Conservation (phyloP, 2,113 vertebrate genomes). For the Menidia beryllina region DNA sequence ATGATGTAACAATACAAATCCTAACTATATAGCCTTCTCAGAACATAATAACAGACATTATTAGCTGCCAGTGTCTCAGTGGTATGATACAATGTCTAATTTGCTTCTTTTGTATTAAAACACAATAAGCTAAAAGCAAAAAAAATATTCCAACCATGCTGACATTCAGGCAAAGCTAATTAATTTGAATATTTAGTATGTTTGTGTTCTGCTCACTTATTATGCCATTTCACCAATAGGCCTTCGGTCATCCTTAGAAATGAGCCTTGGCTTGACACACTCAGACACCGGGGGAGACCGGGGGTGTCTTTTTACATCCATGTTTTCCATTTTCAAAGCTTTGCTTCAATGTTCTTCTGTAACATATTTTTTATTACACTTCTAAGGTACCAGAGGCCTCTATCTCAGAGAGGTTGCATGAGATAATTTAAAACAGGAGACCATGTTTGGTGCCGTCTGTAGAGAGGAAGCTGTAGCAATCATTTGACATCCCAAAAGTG, state of each 20-base stretch:
- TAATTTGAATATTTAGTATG: slow-evolving; percentile 19
- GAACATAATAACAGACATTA: slow-evolving; percentile 41
- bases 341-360: slow-evolving; percentile 39
- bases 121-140: slow-evolving; percentile 23
- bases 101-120: slow-evolving; percentile 38
- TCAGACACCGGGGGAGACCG: slow-evolving; percentile 14
- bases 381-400: slow-evolving; percentile 32
- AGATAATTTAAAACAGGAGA: slow-evolving; percentile 60
- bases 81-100: slow-evolving; percentile 22
- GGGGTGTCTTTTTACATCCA: slow-evolving; percentile 34
- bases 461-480: slow-evolving; percentile 31
- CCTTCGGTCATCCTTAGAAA: slow-evolving; percentile 44
- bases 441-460: slow-evolving; percentile 21
- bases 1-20: slow-evolving; percentile 27
- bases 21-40: slow-evolving; percentile 19
- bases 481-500: slow-evolving; percentile 45
- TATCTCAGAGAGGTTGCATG: slow-evolving; percentile 2
- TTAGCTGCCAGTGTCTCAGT: slow-evolving; percentile 34
- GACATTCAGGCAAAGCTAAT: slow-evolving; percentile 39
- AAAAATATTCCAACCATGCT: slow-evolving; percentile 40
- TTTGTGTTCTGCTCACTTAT: slow-evolving; percentile 18
- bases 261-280: slow-evolving; percentile 27
- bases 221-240: slow-evolving; percentile 34
- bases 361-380: slow-evolving; percentile 51
- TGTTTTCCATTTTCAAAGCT: slow-evolving; percentile 41